These are phyloP conservation scores for Stenotaenia linearis DNA, from an alignment of 2,888 invertebrate genomes.

Conservation along the genomic window DNA sequence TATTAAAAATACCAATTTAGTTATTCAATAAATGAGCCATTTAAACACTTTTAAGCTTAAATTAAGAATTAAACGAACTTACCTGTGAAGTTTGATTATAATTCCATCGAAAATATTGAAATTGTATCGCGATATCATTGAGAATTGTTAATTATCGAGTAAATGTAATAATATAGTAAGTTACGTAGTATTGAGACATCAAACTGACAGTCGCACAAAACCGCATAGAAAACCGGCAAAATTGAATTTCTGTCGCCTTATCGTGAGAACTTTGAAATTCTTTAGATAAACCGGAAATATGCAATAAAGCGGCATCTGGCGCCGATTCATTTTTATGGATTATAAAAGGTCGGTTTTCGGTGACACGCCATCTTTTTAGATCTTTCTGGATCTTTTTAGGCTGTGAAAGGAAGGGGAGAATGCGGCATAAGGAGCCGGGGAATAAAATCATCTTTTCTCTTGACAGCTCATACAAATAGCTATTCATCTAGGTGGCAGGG, in stretches of 20 bases:
- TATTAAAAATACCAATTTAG: no score
- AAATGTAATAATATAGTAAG: no score
- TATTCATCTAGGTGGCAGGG: constrained; percentile 28
- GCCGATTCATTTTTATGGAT: not conserved
- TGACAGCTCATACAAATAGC: constrained; percentile 32
- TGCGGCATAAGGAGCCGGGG: not conserved
- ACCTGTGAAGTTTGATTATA: no score
- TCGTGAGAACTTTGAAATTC: not conserved
- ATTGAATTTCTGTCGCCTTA: no score
- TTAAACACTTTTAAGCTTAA: no score
- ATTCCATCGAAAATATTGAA: no score
- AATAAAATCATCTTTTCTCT: constrained; percentile 30
- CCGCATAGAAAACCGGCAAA: not conserved
- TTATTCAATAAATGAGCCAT: no score
- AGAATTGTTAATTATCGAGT: no score
- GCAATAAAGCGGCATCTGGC: not conserved
- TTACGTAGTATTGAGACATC: not conserved
- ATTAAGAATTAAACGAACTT: no score
- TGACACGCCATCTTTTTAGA: not conserved
- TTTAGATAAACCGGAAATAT: not conserved
- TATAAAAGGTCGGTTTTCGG: not conserved
- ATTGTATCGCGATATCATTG: no score
- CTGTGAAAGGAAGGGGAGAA: not conserved
- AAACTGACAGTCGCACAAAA: not conserved
- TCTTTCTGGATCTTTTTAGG: no score